phyloP scores from a whole-genome alignment of 2,888 invertebrate genomes.

The Macrophya alboannulata region DNA sequence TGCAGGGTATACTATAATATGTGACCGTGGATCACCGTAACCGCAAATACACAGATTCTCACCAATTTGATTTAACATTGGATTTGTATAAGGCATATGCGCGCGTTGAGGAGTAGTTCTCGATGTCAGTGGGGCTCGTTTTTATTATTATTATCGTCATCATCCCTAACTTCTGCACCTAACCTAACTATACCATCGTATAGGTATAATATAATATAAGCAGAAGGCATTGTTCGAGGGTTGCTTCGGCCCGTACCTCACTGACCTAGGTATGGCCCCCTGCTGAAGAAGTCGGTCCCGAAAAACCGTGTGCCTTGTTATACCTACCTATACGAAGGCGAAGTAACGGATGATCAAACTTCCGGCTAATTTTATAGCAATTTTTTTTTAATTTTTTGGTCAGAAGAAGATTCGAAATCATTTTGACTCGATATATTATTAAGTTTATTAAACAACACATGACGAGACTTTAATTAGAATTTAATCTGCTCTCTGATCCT shows the following conservation, averaged over 20 bases:
- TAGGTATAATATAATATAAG: background rate
- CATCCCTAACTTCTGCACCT: constrained; percentile 1
- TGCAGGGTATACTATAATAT: no score
- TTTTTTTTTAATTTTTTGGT: background rate
- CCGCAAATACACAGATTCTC: constrained; percentile 56
- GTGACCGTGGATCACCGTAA: constrained; percentile 52
- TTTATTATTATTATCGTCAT: background rate
- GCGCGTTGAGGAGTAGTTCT: constrained; percentile 11
- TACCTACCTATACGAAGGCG: background rate
- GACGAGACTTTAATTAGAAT: background rate
- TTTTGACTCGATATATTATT: background rate
- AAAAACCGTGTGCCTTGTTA: background rate
- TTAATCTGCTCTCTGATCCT: background rate
- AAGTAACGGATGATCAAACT: constrained; percentile 8
- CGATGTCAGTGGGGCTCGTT: constrained; percentile 38
- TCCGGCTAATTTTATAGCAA: constrained; percentile 1
- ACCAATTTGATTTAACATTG: constrained; percentile 46
- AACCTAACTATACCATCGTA: no score
- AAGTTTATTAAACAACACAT: background rate
- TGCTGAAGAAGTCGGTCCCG: background rate
- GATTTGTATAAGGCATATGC: background rate
- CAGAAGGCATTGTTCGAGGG: constrained; percentile 27
- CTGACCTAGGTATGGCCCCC: constrained; percentile 38
- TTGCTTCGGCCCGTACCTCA: background rate
- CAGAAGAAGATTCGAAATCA: background rate